phyloP scores from a whole-genome alignment of 1,140 invertebrate genomes.

The Eumaeus atala region DNA sequence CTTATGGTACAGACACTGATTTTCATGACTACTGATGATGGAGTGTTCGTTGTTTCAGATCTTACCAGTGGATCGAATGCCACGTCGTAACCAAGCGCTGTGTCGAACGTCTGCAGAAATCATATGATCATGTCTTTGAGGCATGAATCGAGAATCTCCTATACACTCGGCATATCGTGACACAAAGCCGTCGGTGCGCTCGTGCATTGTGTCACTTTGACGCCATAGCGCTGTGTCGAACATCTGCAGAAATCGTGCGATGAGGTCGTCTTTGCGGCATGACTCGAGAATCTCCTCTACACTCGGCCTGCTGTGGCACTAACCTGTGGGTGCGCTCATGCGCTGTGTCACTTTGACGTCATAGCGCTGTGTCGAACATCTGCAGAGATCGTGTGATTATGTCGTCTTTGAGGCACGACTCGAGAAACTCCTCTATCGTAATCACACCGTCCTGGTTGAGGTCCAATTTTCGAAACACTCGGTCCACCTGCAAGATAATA shows the following conservation, averaged over 20 bases:
- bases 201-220: conserved; percentile 46
- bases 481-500: conserved; percentile 77
- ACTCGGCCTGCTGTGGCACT: not conserved
- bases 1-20: no score
- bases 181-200: conserved; percentile 37
- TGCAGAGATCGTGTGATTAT: conserved; percentile 87
- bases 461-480: conserved; percentile 93
- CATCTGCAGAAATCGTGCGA: conserved; percentile 87
- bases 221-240: conserved; percentile 85
- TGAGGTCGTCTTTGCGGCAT: conserved; percentile 91
- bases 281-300: conserved; percentile 97
- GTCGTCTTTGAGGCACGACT: conserved; percentile 94
- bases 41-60: no score
- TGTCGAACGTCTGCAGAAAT: no score
- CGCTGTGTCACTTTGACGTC: conserved; percentile 68
- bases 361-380: conserved; percentile 87
- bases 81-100: no score
- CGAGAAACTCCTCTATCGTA: conserved; percentile 96
- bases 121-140: no score
- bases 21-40: no score
- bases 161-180: not conserved
- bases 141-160: no score
- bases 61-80: no score
- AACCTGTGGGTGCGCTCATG: conserved; percentile 41
- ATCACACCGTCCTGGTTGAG: conserved; percentile 95